phyloP scores from a whole-genome alignment of 2,888 invertebrate genomes.

The Rhopalosiphum nymphaeae region DNA sequence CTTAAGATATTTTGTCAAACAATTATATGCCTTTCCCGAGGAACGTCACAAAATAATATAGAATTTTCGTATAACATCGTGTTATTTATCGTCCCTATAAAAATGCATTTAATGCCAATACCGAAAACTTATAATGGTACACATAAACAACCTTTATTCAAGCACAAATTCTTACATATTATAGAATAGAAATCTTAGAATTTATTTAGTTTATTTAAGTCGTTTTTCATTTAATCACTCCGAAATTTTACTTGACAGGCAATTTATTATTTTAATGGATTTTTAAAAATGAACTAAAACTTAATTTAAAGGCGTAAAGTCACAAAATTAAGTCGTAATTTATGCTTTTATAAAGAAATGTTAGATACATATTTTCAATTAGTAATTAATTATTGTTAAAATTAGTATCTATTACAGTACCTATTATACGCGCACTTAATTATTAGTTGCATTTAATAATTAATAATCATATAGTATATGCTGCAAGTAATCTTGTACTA shows the following conservation, averaged over 20 bases:
- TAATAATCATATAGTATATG: not conserved
- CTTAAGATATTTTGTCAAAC: not conserved
- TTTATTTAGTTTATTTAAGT: not conserved
- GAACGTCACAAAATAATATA: not conserved
- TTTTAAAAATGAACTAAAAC: not conserved
- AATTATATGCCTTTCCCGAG: not conserved
- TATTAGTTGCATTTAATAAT: not conserved
- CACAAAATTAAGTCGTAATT: not conserved
- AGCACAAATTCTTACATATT: not conserved
- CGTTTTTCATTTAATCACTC: constrained; percentile 14
- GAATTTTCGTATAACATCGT: constrained; percentile 7
- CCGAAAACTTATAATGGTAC: constrained; percentile 1
- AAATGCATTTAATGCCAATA: not conserved
- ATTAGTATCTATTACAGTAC: not conserved
- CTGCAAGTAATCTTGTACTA: not conserved
- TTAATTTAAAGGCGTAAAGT: not conserved
- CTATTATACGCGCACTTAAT: not conserved
- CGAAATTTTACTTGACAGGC: not conserved
- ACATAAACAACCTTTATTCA: constrained; percentile 17
- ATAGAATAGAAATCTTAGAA: not conserved
- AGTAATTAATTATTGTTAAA: not conserved
- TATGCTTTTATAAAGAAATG: not conserved
- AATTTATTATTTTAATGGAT: not conserved
- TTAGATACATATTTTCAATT: not conserved
- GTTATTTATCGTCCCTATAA: not conserved